A percentile compares a stretch with the other conserved stretches of the same genome.
Conservation (phyloP, 2,113 vertebrate species). For the Rhegmatorhina hoffmannsi region DNA sequence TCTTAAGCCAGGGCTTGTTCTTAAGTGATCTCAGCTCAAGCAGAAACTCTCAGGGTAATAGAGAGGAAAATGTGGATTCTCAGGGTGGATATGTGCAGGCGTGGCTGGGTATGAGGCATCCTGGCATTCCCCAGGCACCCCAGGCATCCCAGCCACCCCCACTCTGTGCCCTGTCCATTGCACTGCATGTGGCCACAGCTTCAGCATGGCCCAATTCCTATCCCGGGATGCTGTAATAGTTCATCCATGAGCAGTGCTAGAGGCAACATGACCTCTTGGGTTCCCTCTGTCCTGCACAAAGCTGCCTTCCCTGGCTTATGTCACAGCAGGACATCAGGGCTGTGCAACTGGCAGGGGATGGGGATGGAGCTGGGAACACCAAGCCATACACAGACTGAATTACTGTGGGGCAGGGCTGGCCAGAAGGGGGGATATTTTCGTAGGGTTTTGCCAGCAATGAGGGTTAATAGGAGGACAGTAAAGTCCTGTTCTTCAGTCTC, state of each 20-base stretch:
- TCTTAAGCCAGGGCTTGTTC: constrained; percentile 27
- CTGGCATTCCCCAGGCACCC: not conserved
- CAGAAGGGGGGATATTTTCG: not conserved
- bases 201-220: not conserved
- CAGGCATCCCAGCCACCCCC: not conserved
- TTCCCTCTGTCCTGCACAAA: not conserved
- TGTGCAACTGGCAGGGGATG: not conserved
- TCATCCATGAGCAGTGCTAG: not conserved
- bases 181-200: not conserved
- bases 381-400: not conserved
- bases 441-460: not conserved
- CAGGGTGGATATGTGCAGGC: not conserved
- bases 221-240: not conserved
- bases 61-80: not conserved
- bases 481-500: not conserved
- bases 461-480: not conserved
- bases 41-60: not conserved
- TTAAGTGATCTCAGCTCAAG: not conserved
- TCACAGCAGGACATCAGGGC: not conserved
- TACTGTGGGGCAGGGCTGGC: not conserved
- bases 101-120: not conserved
- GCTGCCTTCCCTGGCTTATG: not conserved
- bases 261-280: not conserved
- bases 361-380: not conserved
- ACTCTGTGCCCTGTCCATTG: not conserved